Evolutionary conservation across 1,140 invertebrate species (phyloP).

Genomic region (Sminthurinus signatus): DNA sequence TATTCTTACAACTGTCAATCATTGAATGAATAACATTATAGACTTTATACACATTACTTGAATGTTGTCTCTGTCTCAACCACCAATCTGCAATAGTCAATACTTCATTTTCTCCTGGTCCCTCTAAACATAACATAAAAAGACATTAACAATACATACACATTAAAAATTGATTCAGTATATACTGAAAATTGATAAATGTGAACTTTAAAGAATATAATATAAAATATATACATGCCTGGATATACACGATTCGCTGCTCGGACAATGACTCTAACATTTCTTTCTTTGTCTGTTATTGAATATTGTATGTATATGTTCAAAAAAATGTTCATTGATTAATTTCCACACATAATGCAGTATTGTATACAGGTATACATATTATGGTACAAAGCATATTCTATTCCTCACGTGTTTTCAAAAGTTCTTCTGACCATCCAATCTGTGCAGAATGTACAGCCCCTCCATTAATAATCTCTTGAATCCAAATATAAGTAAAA

Average conservation of each 20-base stretch:
- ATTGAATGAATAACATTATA: not conserved
- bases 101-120: not conserved
- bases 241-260: constrained; percentile 7
- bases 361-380: too few species aligned
- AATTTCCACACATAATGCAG: too few species aligned
- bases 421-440: not conserved
- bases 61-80: constrained; percentile 4
- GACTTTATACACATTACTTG: constrained; percentile 7
- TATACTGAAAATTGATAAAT: too few species aligned
- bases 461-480: not conserved
- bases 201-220: too few species aligned
- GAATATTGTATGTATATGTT: too few species aligned
- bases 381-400: too few species aligned
- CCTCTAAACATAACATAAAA: too few species aligned
- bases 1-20: not conserved
- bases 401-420: too few species aligned
- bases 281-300: not conserved
- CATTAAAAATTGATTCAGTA: too few species aligned
- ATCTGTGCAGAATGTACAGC: not conserved
- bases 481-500: constrained; percentile 3
- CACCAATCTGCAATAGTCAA: constrained; percentile 5
- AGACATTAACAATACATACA: too few species aligned
- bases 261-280: not conserved
- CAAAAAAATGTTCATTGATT: too few species aligned
- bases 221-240: too few species aligned